phyloP scores from a whole-genome alignment of 1,140 invertebrate genomes.

The Drosophila aff. region DNA sequence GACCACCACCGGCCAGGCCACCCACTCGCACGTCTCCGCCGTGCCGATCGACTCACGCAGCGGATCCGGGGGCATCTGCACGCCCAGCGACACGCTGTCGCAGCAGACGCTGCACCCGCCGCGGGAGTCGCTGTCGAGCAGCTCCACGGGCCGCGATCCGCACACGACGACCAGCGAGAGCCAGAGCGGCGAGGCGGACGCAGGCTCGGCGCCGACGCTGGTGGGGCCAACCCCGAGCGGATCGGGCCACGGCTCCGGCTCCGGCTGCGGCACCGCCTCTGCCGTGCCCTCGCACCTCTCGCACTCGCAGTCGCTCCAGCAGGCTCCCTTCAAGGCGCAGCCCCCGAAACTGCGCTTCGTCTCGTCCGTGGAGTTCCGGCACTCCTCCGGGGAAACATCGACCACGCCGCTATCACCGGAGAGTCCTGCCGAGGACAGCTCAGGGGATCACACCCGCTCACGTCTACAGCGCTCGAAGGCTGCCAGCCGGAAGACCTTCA shows the following conservation, averaged over 20 bases:
- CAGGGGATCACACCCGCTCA: slow-evolving; percentile 87
- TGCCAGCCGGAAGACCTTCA: slow-evolving; percentile 97
- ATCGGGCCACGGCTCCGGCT: slow-evolving; percentile 58
- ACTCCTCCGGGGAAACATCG: slow-evolving; percentile 89
- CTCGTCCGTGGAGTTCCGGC: slow-evolving; percentile 86
- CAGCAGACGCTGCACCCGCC: slow-evolving; percentile 84
- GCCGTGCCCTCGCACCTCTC: slow-evolving; percentile 77
- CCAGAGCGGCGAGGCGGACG: slow-evolving; percentile 78
- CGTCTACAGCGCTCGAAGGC: slow-evolving; percentile 96
- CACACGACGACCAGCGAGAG: slow-evolving; percentile 84
- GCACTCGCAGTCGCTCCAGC: slow-evolving; percentile 82
- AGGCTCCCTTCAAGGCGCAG: slow-evolving; percentile 82
- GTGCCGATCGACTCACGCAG: slow-evolving; percentile 85
- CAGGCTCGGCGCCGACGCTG: slow-evolving; percentile 76
- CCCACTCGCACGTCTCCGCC: slow-evolving; percentile 86
- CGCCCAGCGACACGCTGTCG: slow-evolving; percentile 83
- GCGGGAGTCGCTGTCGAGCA: slow-evolving; percentile 82
- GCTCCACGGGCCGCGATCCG: slow-evolving; percentile 80
- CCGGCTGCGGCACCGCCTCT: slow-evolving; percentile 47
- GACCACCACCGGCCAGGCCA: slow-evolving; percentile 86
- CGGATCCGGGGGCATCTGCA: slow-evolving; percentile 81
- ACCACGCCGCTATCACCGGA: slow-evolving; percentile 90
- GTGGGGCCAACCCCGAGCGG: slow-evolving; percentile 64
- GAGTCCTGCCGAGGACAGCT: slow-evolving; percentile 89
- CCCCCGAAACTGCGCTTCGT: slow-evolving; percentile 91